Evolutionary conservation across 2,888 invertebrate species (phyloP), one percentile per base, ranked within the genome.

Genomic region (Harpalus rufipes): DNA sequence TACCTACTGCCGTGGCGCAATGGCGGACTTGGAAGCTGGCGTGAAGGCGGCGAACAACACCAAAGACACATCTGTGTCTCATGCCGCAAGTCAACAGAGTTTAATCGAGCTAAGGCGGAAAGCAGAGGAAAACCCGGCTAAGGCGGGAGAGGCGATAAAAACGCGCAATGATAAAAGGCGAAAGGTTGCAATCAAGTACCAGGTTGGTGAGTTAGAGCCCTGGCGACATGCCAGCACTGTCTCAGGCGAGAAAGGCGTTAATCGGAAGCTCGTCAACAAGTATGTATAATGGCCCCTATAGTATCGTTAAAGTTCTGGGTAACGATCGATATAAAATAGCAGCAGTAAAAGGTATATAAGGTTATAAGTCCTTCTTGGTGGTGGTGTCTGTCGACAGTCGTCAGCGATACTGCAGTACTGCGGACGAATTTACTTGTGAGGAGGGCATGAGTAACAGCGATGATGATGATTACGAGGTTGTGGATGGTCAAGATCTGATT

Each of bases 261-360:
- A 87, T 51, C 80, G 85, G 8, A 87, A 87, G 58, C 81, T 86
- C 44, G 85, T 86, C 12, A 56, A 85, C n/a, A 81, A 85, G 79
- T 87, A 79, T 79, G 86, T n/a, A n/a, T n/a, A n/a, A 86, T 21
- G 87, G 87, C 2, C 87, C 87, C 21, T 87, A 87, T 58, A 86
- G 82, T 81, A 61, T 87, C 8, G 63, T 68, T n/a, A 84, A 51
- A 76, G 63, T 86, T 0, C 39, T 86, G 25, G 86, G 83, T 1
- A 86, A 86, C 41, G 87, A 87, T 51, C 79, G 86, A 12, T 87
- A 87, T 61, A 85, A 86, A 82, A 86, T 87, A 56, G 79, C 81
- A 8, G 84, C 86, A 10, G 74, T 87, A 5, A 85, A 86, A 85
- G 86, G 87, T 2, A 4, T 58, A 7, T 4, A 12, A 58, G 86